Base-by-base conservation (phyloP, 2,888 invertebrate genomes). In the Parthenolecanium corni region DNA sequence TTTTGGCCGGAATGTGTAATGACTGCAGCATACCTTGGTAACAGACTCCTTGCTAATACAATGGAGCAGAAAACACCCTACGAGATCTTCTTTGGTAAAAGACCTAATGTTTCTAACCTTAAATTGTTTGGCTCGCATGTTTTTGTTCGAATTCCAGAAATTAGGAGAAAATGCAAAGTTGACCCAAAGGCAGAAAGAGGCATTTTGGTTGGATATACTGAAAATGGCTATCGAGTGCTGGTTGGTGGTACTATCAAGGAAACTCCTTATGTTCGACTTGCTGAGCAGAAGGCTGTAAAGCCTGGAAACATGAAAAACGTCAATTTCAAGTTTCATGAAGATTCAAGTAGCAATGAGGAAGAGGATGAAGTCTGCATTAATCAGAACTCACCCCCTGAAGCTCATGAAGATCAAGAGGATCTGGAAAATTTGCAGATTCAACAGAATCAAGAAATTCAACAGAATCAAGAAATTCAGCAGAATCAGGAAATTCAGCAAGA, bases 41-140 rank as follows among this genome's bases (percentile, higher is more conserved):
- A 66, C 25, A 49, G 65, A 47, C 47, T 56, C 3, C 42, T 63
- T 6, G 58, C 64, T 6, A 66, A 62, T 40, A 66, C 66, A 5
- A 31, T 46, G 5, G 63, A 68, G 65, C 62, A 23, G 66, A 69
- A 66, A 68, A 68, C 68, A 65, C 69, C 63, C 68, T 69, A 56
- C 66, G 68, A 64, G 69, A 70, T 67, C 51, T 68, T 61, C 67
- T 68, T 66, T 69, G 69, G 64, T 31, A 72, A 71, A 68, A 64
- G n/a, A 52, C 70, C 56, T 56, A 69, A 20, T 69, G 69, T 67
- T 68, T 68, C 6, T 16, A 68, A 20, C 68, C 64, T 31, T 69
- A 69, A 67, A 69, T 67, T 58, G 68, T 70, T 16, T 69, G 68
- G 68, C 68, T 69, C 69, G 66, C 69, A 54, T 67, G 69, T 69